A percentile compares a stretch with the other conserved stretches of the same genome.
phyloP scores from a whole-genome alignment of 1,140 invertebrate species.

The Polypedilum vanderplanki region DNA sequence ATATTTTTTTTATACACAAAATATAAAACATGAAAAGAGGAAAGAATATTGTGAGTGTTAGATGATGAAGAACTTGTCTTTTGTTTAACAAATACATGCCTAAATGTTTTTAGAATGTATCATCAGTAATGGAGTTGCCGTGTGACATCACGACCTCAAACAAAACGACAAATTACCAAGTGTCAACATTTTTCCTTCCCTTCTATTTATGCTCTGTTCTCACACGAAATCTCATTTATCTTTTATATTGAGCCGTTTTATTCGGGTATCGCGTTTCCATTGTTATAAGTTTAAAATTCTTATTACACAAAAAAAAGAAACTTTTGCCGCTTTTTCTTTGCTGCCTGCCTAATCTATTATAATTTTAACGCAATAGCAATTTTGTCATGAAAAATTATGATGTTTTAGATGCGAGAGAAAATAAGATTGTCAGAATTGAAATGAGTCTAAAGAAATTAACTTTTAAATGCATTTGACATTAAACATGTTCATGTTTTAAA shows the following conservation, averaged over 20 bases:
- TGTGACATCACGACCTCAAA: slow-evolving; percentile 23
- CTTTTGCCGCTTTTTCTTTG: not conserved
- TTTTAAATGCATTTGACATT: not conserved
- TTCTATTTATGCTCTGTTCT: slow-evolving; percentile 6
- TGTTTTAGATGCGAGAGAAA: slow-evolving; percentile 21
- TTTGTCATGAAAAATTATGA: not conserved
- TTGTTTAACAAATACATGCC: slow-evolving; percentile 18
- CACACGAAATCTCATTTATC: not conserved
- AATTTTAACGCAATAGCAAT: not conserved
- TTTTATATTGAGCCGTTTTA: not conserved
- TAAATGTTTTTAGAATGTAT: not conserved
- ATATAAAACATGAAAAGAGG: not conserved
- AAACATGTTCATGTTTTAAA: slow-evolving; percentile 25
- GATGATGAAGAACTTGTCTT: not conserved
- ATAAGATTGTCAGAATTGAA: not conserved
- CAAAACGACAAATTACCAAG: slow-evolving; percentile 16
- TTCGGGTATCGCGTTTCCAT: not conserved
- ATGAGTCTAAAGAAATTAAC: not conserved
- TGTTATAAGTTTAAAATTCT: not conserved
- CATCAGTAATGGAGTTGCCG: not conserved
- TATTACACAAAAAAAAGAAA: not conserved
- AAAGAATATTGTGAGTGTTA: too few species aligned
- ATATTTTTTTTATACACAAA: not conserved
- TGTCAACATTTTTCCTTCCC: slow-evolving; percentile 22
- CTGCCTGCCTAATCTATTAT: not conserved